Base-by-base conservation (phyloP, 1,140 invertebrate species). In the Ooceraea biroi region DNA sequence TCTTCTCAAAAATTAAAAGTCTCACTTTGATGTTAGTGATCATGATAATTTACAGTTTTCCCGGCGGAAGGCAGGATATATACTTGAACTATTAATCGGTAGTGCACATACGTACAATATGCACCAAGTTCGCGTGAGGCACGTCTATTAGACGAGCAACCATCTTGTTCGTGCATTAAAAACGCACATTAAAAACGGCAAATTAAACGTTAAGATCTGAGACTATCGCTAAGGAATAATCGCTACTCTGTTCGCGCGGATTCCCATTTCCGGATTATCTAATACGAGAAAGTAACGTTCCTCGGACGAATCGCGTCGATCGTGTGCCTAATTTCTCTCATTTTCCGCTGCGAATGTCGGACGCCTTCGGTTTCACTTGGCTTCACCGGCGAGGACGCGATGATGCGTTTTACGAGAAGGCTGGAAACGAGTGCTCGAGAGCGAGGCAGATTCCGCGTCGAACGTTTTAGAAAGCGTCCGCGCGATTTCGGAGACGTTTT, bases 261-360 rank as follows among this genome's bases (percentile, higher is more conserved):
- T 46, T 46, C n/a, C 41, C 57, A 63, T 30, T 87, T 87, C 69
- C 73, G 65, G 61, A 78, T 88, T 85, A 87, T 88, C 87, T 87
- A 88, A 88, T 66, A 44, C 52, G 71, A 72, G 87, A 85, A 88
- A 88, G 85, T 41, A 57, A 48, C 25, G 30, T 7, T 25, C 4
- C 44, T 27, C 12, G 25, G 19, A 19, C 52, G 50, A 12, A 80
- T 73, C 63, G 65, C 30, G 25, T 17, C 52, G 58, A 77, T 72
- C 55, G 41, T 57, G 66, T 57, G 25, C 73, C 61, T 76, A 84
- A 88, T 89, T 85, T 60, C 55, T 65, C 30, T 3, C 3, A 27
- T 88, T 83, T 74, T 55, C 61, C 22, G n/a, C 30, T 48, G 36
- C 36, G 3, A 78, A 82, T 68, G 17, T 71, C 41, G 65, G 25